These are phyloP conservation scores for Tachina fera DNA, from an alignment of 2,888 invertebrate species.

Conservation along the genomic window DNA sequence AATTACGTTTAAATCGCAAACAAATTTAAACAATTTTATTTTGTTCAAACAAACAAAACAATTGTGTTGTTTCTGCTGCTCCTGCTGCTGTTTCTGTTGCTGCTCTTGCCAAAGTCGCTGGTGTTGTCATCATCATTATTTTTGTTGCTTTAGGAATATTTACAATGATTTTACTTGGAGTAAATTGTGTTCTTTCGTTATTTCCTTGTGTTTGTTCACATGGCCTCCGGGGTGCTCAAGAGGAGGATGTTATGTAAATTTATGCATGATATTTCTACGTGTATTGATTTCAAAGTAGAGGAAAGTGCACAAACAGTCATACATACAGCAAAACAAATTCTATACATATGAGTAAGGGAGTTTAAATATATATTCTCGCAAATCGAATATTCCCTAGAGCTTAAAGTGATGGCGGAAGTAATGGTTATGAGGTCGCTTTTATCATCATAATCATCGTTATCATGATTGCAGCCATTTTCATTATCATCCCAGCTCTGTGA, in stretches of 20 bases:
- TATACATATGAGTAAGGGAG: not conserved
- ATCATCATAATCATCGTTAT: slow-evolving; percentile 47
- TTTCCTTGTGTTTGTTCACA: slow-evolving; percentile 33
- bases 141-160: slow-evolving; percentile 50
- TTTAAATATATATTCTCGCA: slow-evolving; percentile 49
- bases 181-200: slow-evolving; percentile 27
- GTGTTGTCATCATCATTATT: slow-evolving; percentile 51
- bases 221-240: slow-evolving; percentile 54
- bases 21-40: slow-evolving; percentile 52
- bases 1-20: slow-evolving; percentile 45
- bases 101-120: slow-evolving; percentile 37
- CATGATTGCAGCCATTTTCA: slow-evolving; percentile 31
- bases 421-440: slow-evolving; percentile 66
- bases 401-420: slow-evolving; percentile 66
- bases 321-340: not conserved
- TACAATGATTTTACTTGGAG: slow-evolving; percentile 61
- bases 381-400: slow-evolving; percentile 65
- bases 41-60: slow-evolving; percentile 70
- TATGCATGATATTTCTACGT: slow-evolving; percentile 64
- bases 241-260: slow-evolving; percentile 36
- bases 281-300: slow-evolving; percentile 66
- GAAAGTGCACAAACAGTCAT: not conserved
- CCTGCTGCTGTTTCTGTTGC: slow-evolving; percentile 25
- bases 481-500: slow-evolving; percentile 34
- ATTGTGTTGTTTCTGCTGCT: slow-evolving; percentile 46